Percentiles rank a stretch among this genome's conserved stretches.
Evolutionary conservation across 2,113 vertebrate genomes (phyloP).

Genomic region (Mesocricetus auratus): DNA sequence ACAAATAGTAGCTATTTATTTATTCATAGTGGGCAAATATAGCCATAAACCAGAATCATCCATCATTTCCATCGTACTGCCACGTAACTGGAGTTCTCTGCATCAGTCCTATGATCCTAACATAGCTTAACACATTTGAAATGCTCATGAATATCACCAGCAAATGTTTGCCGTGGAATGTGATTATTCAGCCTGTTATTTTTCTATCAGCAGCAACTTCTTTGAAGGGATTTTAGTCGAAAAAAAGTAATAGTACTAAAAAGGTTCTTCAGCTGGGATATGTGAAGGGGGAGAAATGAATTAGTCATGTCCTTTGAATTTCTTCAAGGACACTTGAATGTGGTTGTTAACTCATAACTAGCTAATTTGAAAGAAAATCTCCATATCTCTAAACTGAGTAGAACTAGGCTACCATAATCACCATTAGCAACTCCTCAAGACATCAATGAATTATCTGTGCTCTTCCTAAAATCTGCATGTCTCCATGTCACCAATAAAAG

Average conservation of each 20-base stretch:
- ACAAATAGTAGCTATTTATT: conserved; percentile 55
- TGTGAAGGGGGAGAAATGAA: background rate
- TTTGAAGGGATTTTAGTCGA: conserved; percentile 17
- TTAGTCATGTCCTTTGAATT: background rate
- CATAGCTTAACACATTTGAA: conserved; percentile 29
- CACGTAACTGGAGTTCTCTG: background rate
- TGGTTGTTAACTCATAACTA: background rate
- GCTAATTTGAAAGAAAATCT: background rate
- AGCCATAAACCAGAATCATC: conserved; percentile 31
- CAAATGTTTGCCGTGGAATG: conserved; percentile 2
- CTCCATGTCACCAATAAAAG: background rate
- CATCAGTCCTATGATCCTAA: background rate
- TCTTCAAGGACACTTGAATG: background rate
- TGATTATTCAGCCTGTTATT: conserved; percentile 39
- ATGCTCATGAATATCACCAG: background rate
- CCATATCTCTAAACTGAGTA: background rate
- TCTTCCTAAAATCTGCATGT: background rate
- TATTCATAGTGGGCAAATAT: conserved; percentile 59
- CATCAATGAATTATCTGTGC: background rate
- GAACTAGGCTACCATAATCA: background rate
- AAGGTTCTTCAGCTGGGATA: background rate
- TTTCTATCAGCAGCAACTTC: conserved; percentile 11
- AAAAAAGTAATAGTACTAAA: background rate
- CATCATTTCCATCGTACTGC: background rate
- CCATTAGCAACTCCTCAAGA: background rate